Evolutionary conservation across 1,140 invertebrate genomes (phyloP).

Genomic region (Heliconius eleuchia): DNA sequence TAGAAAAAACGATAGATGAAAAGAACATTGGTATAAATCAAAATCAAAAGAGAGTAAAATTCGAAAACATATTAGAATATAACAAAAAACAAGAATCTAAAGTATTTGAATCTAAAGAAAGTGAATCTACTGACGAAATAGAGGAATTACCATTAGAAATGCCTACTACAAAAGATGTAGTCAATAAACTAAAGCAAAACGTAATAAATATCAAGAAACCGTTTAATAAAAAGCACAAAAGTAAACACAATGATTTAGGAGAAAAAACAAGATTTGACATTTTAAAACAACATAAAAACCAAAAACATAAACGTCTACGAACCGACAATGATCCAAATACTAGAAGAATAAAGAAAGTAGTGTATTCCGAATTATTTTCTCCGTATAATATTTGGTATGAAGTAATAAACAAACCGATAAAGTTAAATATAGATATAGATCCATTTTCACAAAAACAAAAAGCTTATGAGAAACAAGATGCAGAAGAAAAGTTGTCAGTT

Average conservation of each 20-base stretch:
- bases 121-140: constrained; percentile 20
- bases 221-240: constrained; percentile 9
- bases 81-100: background rate
- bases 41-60: background rate
- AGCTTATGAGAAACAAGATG: background rate
- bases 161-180: background rate
- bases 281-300: constrained; percentile 11
- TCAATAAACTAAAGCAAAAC: constrained; percentile 3
- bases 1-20: background rate
- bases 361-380: constrained; percentile 46
- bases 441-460: background rate
- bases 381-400: constrained; percentile 46
- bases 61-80: constrained; percentile 1
- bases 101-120: constrained; percentile 1
- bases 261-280: constrained; percentile 35
- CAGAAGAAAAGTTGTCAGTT: constrained; percentile 12
- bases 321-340: background rate
- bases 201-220: background rate
- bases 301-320: constrained; percentile 5
- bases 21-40: background rate
- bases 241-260: constrained; percentile 24
- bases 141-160: constrained; percentile 27
- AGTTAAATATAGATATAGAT: constrained; percentile 30
- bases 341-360: constrained; percentile 39
- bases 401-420: constrained; percentile 44